phyloP scores from a whole-genome alignment of 2,113 vertebrate genomes.

The Zingel zingel region DNA sequence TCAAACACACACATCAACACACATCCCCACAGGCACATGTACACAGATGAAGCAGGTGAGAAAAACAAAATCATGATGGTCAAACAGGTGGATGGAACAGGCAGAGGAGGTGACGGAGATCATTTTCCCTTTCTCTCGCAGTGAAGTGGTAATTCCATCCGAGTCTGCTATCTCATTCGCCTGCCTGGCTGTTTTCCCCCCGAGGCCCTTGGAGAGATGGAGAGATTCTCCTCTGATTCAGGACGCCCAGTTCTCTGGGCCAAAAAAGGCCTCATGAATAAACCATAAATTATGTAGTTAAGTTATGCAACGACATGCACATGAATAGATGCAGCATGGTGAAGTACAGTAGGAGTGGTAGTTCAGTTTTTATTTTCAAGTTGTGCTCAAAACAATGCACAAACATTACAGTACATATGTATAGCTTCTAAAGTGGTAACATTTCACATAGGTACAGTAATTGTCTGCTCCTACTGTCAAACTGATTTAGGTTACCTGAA shows the following conservation, averaged over 20 bases:
- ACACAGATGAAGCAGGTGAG: conserved; percentile 22
- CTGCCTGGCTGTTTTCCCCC: conserved; percentile 46
- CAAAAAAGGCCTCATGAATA: conserved; percentile 78
- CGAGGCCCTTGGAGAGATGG: conserved; percentile 50
- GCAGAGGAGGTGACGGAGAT: conserved; percentile 61
- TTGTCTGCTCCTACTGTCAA: not conserved
- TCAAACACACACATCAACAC: conserved; percentile 8
- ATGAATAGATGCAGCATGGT: conserved; percentile 59
- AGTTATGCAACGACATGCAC: conserved; percentile 72
- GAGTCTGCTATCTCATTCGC: conserved; percentile 54
- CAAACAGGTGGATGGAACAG: conserved; percentile 35
- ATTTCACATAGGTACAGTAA: not conserved
- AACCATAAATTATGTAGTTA: conserved; percentile 70
- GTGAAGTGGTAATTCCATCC: conserved; percentile 64
- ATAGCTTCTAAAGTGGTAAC: not conserved
- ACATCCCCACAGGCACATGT: conserved; percentile 11
- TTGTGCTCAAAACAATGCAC: conserved; percentile 44
- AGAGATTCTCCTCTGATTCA: conserved; percentile 74
- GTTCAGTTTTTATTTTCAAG: conserved; percentile 35
- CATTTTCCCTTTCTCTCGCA: conserved; percentile 43
- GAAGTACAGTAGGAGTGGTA: conserved; percentile 53
- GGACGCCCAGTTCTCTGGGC: conserved; percentile 72
- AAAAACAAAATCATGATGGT: conserved; percentile 49
- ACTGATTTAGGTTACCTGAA: not conserved
- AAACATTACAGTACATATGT: conserved; percentile 35